Percentiles rank a stretch among this genome's conserved stretches.
Conservation (phyloP, 2,113 vertebrate species). For the Glaucomys volans region DNA sequence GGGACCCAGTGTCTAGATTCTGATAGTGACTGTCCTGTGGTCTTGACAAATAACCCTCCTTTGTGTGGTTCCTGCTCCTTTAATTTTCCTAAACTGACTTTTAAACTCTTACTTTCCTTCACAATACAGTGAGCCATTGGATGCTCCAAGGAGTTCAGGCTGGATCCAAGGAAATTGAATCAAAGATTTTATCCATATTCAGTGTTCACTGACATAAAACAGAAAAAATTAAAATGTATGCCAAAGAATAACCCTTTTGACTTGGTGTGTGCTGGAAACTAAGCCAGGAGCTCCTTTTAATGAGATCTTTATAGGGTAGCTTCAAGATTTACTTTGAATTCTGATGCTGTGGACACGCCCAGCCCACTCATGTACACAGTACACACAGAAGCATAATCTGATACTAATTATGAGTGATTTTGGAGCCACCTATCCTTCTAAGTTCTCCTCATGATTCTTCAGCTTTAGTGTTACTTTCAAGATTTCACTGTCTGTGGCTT, state of each 20-base stretch:
- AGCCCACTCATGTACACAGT: not conserved
- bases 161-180: not conserved
- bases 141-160: not conserved
- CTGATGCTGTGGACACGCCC: not conserved
- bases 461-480: not conserved
- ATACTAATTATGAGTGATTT: not conserved
- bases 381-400: not conserved
- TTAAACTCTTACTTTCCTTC: slow-evolving; percentile 14
- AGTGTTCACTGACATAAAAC: not conserved
- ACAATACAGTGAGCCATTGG: not conserved
- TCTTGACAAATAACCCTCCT: not conserved
- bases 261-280: not conserved
- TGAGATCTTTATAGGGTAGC: not conserved
- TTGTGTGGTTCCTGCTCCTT: not conserved
- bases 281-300: not conserved
- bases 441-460: not conserved
- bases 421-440: not conserved
- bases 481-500: not conserved
- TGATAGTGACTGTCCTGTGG: not conserved
- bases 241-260: not conserved
- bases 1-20: not conserved
- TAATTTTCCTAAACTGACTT: not conserved
- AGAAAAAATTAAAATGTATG: not conserved
- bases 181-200: not conserved
- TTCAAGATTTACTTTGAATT: not conserved